A percentile compares a stretch with the other conserved stretches of the same genome.
phyloP scores from a whole-genome alignment of 30 jellyfish, hydroid and myxozoan species.

The Hydra vulgaris region DNA sequence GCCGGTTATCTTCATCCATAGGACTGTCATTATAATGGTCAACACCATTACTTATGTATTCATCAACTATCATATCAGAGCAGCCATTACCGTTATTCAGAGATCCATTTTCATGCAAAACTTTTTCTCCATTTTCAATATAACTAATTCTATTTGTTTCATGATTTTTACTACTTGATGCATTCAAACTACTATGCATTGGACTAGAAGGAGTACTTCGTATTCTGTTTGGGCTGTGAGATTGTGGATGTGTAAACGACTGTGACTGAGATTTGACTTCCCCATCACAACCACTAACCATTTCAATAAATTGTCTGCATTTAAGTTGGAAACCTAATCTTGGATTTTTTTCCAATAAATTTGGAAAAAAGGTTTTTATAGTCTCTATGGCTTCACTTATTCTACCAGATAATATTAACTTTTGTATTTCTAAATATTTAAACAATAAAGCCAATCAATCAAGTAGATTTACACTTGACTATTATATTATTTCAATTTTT shows the following conservation, averaged over 20 bases:
- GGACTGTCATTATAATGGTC: background rate
- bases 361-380: constrained; percentile 78
- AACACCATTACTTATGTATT: constrained; percentile 9
- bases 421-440: constrained; percentile 61
- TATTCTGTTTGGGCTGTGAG: constrained; percentile 80
- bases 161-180: background rate
- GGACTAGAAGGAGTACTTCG: background rate
- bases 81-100: background rate
- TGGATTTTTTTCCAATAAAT: constrained; percentile 61
- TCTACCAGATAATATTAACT: constrained; percentile 70
- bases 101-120: background rate
- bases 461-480: too few relatives aligned
- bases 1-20: background rate
- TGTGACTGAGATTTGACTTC: constrained; percentile 81
- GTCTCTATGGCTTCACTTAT: constrained; percentile 94
- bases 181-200: background rate
- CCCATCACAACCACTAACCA: constrained; percentile 94
- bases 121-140: background rate
- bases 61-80: constrained; percentile 50
- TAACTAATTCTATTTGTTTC: background rate
- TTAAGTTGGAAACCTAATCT: constrained; percentile 56
- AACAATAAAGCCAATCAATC: background rate
- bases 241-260: constrained; percentile 69
- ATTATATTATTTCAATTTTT: too few relatives aligned
- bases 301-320: constrained; percentile 91